Base-by-base conservation (phyloP, 2,888 invertebrate genomes). In the Hedya salicella region DNA sequence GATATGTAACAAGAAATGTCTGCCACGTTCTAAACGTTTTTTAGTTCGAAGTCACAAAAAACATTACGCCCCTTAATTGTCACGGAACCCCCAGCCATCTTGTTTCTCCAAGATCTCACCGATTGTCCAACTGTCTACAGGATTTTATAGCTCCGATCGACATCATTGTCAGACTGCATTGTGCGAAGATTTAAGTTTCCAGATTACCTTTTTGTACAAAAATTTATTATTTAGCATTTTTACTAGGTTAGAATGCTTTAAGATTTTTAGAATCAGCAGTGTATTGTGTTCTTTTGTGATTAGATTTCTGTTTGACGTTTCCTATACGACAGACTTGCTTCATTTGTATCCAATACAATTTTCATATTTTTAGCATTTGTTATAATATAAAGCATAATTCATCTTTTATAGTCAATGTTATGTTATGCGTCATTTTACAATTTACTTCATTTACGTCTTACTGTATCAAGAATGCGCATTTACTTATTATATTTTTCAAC, bases 241-340 rank as follows among this genome's bases (percentile, higher is more conserved):
- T 75, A 76, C 70, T 79, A 66, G 78, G 77, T 78, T 77, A 77
- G 72, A 39, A 49, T 30, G 16, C 32, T 52, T 16, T 50, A 21
- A 19, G 36, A 11, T 42, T 44, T 39, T 54, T 40, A 5, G 39
- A 65, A 60, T 65, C 52, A 60, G 52, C 9, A 30, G 14, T 16
- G 39, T 30, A 60, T 65, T 65, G 59, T 64, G 57, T 65, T 61
- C 39, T 60, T 60, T 53, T 48, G 46, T 62, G 8, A 9, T 32
- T 5, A 30, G 13, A 57, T 3, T 32, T 44, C 30, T 46, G 17
- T 30, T 36, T 48, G 19, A 36, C 52, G 39, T 30, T 49, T 25
- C 42, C n/a, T 39, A 32, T 1, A n/a, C 6, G 17, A 44, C 52
- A 52, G 44, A 14, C 16, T 52, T 14, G 14, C 32, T 44, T 17